Evolutionary conservation across 2,888 invertebrate genomes (phyloP), one percentile per base, ranked within the genome.

Genomic region (Ectropis crepuscularia): DNA sequence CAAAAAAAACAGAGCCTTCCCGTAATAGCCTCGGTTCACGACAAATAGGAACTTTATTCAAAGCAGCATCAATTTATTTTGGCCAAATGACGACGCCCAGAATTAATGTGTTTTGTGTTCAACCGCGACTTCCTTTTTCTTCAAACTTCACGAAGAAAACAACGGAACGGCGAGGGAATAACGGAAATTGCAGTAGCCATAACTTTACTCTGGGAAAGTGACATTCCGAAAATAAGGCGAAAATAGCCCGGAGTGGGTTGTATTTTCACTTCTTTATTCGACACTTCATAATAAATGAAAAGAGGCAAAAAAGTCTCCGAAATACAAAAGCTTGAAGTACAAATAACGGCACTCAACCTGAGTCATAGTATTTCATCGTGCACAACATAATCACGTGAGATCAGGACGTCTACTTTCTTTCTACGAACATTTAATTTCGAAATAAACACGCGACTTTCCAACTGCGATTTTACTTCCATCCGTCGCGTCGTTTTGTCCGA

Each of bases 41-140:
- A 86, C 84, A 83, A 87, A 87, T 85, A 81, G 80, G 78, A 79
- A 83, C 78, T 86, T 86, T 88, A 88, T 88, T 88, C 83, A 87
- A 88, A 88, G 86, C 79, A 81, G 78, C 75, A 73, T 77, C 74
- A 80, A 85, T 86, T 85, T 85, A 83, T 86, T 83, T 82, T 77
- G 77, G 74, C 79, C 72, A 78, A 85, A 86, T 82, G 85, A 82
- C 81, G 81, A 74, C 75, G 75, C 73, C 54, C 41, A 76, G 79
- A 81, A 83, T 84, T 81, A 82, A 78, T 65, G 64, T 60, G 37
- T 81, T 83, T 79, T 82, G 79, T 79, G 62, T 57, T 16, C 43
- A 63, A 53, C 57, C 53, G 51, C 62, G 60, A 57, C 64, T 57
- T 61, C 58, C 57, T 64, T 75, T 70, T 68, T 72, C 67, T 65